Evolutionary conservation across 2,888 invertebrate species (phyloP).

Genomic region (Tetanocera ferruginea): DNA sequence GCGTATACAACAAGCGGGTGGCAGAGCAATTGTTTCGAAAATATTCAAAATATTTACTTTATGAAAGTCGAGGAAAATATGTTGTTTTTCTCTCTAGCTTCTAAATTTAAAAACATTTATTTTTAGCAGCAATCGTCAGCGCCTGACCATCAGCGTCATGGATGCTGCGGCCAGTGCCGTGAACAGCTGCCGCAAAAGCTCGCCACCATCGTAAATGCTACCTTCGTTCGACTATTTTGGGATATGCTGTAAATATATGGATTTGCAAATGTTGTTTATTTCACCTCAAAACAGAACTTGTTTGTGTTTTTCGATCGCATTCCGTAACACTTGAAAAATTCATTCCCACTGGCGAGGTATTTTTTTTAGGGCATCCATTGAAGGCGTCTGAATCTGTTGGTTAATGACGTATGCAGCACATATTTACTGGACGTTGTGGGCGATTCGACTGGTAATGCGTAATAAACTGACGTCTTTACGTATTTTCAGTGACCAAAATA

Average conservation of each 20-base stretch:
- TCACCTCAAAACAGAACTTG: background rate
- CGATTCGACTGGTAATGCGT: background rate
- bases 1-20: too few species aligned
- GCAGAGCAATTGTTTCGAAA: too few species aligned
- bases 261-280: background rate
- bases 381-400: background rate
- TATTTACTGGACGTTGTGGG: conserved; percentile 4
- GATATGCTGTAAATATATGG: background rate
- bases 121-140: conserved; percentile 33
- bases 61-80: background rate
- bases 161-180: conserved; percentile 12
- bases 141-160: conserved; percentile 21
- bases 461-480: background rate
- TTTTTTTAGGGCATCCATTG: conserved; percentile 4
- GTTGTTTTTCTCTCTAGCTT: background rate
- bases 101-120: conserved; percentile 24
- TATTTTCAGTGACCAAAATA: background rate
- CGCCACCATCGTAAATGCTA: background rate
- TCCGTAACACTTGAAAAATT: background rate
- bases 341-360: background rate
- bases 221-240: conserved; percentile 5
- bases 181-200: conserved; percentile 1
- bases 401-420: background rate
- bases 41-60: conserved; percentile 25
- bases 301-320: conserved; percentile 11